These are phyloP conservation scores for Acanthisitta chloris DNA, from an alignment of 2,113 vertebrate species.

Conservation along the genomic window DNA sequence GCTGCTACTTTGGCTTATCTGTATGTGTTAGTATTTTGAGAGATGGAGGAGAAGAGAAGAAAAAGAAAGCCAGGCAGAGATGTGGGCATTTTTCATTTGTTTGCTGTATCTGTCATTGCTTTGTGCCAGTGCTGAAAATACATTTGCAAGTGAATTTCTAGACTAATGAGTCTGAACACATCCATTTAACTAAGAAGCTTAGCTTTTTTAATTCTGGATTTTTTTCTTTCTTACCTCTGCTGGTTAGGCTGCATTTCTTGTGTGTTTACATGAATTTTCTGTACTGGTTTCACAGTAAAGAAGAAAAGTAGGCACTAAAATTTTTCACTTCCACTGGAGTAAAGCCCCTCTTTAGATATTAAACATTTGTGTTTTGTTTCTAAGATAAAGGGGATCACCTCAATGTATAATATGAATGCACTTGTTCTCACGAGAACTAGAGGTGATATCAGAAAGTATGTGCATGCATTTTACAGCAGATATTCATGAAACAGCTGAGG, in stretches of 20 bases:
- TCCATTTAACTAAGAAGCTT: not conserved
- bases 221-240: not conserved
- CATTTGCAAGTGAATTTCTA: not conserved
- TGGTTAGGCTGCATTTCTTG: not conserved
- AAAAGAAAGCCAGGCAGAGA: not conserved
- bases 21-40: not conserved
- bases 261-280: not conserved
- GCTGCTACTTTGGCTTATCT: not conserved
- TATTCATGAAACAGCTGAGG: not conserved
- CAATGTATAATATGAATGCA: not conserved
- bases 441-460: not conserved
- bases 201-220: not conserved
- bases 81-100: not conserved
- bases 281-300: not conserved
- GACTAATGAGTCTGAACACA: not conserved
- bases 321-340: not conserved
- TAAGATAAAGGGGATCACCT: not conserved
- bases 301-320: not conserved
- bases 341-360: not conserved
- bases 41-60: not conserved
- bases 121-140: constrained; percentile 3
- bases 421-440: not conserved
- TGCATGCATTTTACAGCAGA: not conserved
- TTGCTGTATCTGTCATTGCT: not conserved
- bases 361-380: not conserved